These are phyloP conservation scores for Armadillidium nasatum DNA, from an alignment of 1,140 invertebrate genomes.

Conservation along the genomic window DNA sequence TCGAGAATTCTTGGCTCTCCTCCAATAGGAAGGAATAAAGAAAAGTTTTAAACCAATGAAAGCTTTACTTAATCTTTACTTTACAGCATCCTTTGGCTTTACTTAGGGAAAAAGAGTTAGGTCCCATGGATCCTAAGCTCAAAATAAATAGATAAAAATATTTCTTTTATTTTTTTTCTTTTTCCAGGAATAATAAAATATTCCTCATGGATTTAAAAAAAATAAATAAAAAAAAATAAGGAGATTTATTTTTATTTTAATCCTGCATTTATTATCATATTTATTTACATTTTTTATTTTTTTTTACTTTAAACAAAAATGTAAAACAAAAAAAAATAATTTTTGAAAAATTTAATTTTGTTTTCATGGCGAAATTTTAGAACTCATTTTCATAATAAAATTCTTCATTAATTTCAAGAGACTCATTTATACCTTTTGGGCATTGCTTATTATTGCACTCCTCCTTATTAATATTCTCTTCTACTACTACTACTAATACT, in stretches of 20 bases:
- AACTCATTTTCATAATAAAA: too few species aligned
- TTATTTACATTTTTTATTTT: not conserved
- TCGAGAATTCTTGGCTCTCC: not conserved
- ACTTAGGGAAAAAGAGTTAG: slow-evolving; percentile 12
- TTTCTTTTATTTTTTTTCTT: slow-evolving; percentile 1
- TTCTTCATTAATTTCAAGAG: too few species aligned
- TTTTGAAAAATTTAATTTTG: too few species aligned
- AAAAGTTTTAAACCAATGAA: not conserved
- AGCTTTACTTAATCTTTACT: slow-evolving; percentile 8
- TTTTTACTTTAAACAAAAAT: not conserved
- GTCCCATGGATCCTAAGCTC: not conserved
- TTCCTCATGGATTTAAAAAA: slow-evolving; percentile 1
- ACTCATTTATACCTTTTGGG: too few species aligned
- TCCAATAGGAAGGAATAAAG: not conserved
- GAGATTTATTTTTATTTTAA: slow-evolving; percentile 8
- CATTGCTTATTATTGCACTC: too few species aligned
- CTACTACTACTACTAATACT: too few species aligned
- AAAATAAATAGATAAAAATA: slow-evolving; percentile 14
- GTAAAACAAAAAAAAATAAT: too few species aligned
- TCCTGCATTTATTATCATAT: not conserved
- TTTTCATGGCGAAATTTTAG: too few species aligned
- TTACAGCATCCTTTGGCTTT: slow-evolving; percentile 12
- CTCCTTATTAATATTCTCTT: too few species aligned
- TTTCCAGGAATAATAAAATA: slow-evolving; percentile 3
- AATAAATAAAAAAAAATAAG: too few species aligned